Evolutionary conservation across 2,113 vertebrate genomes (phyloP).

Genomic region (Heterotis niloticus): DNA sequence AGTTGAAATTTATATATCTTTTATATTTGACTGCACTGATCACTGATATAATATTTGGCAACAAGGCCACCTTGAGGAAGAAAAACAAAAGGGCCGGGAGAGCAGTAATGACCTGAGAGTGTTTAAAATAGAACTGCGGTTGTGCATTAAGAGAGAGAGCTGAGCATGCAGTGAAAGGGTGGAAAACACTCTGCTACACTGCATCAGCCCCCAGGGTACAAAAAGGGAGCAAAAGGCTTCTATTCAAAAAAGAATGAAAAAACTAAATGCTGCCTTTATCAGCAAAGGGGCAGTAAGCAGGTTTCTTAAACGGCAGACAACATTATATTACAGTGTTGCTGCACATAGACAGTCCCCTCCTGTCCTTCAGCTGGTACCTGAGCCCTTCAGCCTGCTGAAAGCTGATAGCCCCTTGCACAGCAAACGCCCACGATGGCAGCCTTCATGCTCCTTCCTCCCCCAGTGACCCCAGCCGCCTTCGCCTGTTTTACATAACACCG

Average conservation of each 20-base stretch:
- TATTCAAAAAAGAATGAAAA: neutral
- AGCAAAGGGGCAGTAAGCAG: neutral
- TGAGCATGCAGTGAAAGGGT: neutral
- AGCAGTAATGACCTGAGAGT: neutral
- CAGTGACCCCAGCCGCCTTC: neutral
- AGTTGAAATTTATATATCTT: no score
- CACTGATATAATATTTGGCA: neutral
- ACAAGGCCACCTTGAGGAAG: neutral
- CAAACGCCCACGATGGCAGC: neutral
- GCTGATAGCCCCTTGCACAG: slow-evolving; percentile 5
- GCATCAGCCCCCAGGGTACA: neutral
- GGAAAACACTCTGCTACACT: slow-evolving; percentile 5
- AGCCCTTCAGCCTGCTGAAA: slow-evolving; percentile 24
- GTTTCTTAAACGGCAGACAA: neutral
- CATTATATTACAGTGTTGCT: neutral
- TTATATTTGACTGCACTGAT: no score
- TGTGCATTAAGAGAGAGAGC: neutral
- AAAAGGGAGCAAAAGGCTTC: neutral
- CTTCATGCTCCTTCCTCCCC: neutral
- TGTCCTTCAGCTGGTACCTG: slow-evolving; percentile 17
- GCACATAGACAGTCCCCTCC: neutral
- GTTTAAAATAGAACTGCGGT: slow-evolving; percentile 9
- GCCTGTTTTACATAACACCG: neutral
- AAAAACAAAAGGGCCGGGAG: neutral
- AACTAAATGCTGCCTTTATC: neutral